Conservation (phyloP, 2,113 vertebrate species). For the Passer domesticus region DNA sequence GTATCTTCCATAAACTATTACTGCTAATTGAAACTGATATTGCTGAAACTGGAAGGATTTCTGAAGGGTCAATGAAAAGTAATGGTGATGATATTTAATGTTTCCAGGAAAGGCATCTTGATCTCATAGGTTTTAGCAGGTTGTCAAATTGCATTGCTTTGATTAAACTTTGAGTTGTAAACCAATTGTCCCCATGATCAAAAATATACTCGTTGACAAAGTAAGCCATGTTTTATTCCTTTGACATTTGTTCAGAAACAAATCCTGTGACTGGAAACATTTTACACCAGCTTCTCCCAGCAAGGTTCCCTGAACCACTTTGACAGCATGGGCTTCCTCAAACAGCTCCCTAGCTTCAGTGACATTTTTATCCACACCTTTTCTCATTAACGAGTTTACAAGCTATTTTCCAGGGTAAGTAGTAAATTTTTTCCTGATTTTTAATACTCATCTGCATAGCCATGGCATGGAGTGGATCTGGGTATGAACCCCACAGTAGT, state of each 20-base stretch:
- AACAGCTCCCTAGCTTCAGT: background rate
- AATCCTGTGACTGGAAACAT: background rate
- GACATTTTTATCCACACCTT: background rate
- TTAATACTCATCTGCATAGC: background rate
- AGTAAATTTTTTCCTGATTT: background rate
- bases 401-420: background rate
- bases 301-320: background rate
- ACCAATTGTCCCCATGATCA: background rate
- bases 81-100: background rate
- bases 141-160: background rate
- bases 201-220: background rate
- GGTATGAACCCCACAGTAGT: fast-evolving
- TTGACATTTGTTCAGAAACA: background rate
- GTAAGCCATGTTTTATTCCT: background rate
- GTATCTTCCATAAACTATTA: background rate
- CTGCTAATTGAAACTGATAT: background rate
- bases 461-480: background rate
- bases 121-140: background rate
- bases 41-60: background rate
- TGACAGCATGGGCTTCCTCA: background rate
- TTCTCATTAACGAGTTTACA: background rate
- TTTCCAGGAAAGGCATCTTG: background rate
- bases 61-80: background rate
- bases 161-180: background rate
- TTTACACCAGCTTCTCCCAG: background rate